Base-by-base conservation (phyloP, 2,888 invertebrate genomes). In the Entomobrya multifasciata region DNA sequence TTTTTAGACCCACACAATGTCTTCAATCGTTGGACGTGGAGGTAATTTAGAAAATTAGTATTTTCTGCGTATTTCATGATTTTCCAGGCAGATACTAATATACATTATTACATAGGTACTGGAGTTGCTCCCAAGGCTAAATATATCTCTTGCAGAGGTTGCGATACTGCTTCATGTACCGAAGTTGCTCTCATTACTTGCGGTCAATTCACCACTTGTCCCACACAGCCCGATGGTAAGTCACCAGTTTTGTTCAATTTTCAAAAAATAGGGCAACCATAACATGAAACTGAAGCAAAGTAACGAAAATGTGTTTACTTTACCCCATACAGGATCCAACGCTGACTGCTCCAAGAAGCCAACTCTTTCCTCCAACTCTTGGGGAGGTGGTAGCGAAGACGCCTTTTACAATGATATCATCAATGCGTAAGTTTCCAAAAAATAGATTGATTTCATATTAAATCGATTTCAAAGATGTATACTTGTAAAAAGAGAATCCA, bases 141-240 rank as follows among this genome's bases (percentile, higher is more conserved):
- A 10, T 89, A 65, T 79, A 83, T 88, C 17, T 62, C 88, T 4
- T 88, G 88, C 86, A 70, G 44, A 22, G 88, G 85, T 8, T 81
- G 86, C 36, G 65, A 52, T 11, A 25, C 49, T 17, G 25, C 65
- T 27, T 20, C 52, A 22, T 86, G 86, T 15, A 77, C 67, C 44
- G 86, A 81, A 77, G 47, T 6, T 17, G 86, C 81, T 6, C 86
- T 86, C 20, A 30, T 81, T 13, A 49, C 41, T 0, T 86, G 86
- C n/a, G 86, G 81, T 13, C 52, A 86, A 86, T 86, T 57, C 36
- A 80, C 80, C 5, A 44, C 62, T 13, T 86, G 78, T 27, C 78
- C 78, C 44, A 62, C 78, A 8, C 60, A 62, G 22, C 60, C 60
- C 15, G 60, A 78, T 47, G 57, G 49, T 78, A 60, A 20, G n/a